These are phyloP conservation scores for Dioctria linearis DNA, from an alignment of 2,888 invertebrate genomes.

Conservation along the genomic window DNA sequence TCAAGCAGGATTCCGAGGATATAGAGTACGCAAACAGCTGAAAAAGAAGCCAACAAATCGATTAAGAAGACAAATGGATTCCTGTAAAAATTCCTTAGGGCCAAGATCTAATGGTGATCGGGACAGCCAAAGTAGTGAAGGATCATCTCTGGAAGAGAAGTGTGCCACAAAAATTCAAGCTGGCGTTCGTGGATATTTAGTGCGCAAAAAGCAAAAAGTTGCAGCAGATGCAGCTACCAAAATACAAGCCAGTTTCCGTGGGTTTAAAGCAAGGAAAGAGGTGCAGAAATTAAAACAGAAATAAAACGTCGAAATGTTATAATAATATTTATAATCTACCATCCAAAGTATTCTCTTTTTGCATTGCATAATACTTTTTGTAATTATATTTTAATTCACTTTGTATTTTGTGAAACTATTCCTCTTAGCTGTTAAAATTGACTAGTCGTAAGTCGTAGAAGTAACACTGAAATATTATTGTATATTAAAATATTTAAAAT, in stretches of 20 bases:
- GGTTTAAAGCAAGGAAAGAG: slow-evolving; percentile 70
- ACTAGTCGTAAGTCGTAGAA: slow-evolving; percentile 35
- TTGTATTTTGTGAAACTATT: slow-evolving; percentile 48
- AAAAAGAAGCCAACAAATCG: slow-evolving; percentile 51
- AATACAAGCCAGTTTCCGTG: slow-evolving; percentile 71
- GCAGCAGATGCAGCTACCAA: slow-evolving; percentile 70
- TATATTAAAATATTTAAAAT: slow-evolving; percentile 2
- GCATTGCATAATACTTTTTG: slow-evolving; percentile 33
- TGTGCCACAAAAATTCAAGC: slow-evolving; percentile 70
- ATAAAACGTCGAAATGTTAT: slow-evolving; percentile 56
- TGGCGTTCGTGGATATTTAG: slow-evolving; percentile 68
- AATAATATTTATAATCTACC: background rate
- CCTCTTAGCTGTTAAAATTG: slow-evolving; percentile 43
- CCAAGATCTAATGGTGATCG: slow-evolving; percentile 55
- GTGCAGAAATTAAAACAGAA: slow-evolving; percentile 66
- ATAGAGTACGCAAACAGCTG: slow-evolving; percentile 72
- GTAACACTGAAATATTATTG: slow-evolving; percentile 19
- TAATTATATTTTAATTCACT: slow-evolving; percentile 7
- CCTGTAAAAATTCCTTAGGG: slow-evolving; percentile 56
- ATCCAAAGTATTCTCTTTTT: slow-evolving; percentile 24
- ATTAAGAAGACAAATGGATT: slow-evolving; percentile 27
- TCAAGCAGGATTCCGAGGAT: slow-evolving; percentile 75
- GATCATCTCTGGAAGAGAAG: slow-evolving; percentile 64
- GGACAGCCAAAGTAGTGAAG: slow-evolving; percentile 34
- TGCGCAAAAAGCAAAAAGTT: slow-evolving; percentile 68